Evolutionary conservation across 53 echinoderm and acorn worm genomes (phyloP).

Genomic region (Echinometra lucunter): DNA sequence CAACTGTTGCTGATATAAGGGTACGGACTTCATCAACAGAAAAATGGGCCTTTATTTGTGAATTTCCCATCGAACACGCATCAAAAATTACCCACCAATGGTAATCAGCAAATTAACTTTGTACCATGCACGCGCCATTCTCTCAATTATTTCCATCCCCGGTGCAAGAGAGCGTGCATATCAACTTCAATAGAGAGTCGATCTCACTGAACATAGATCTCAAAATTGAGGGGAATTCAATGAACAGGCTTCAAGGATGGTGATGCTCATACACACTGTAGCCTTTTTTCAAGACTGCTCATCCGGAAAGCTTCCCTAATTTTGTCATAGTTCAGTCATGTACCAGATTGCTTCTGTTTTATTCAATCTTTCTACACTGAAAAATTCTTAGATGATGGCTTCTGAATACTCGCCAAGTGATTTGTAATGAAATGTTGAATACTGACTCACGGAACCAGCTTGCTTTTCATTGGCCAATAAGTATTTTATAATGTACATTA

Average conservation of each 20-base stretch:
- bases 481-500: too few species aligned
- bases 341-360: background rate
- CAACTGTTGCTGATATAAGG: too few species aligned
- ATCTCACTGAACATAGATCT: background rate
- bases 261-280: slow-evolving; percentile 2
- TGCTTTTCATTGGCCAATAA: too few species aligned
- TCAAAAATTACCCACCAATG: background rate
- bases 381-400: background rate
- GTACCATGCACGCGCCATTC: background rate
- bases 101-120: slow-evolving; percentile 4
- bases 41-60: background rate
- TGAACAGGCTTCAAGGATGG: background rate
- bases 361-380: background rate
- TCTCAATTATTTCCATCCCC: background rate
- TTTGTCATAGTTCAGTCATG: slow-evolving; percentile 7
- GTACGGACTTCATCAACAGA: too few species aligned
- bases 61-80: background rate
- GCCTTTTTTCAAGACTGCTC: background rate
- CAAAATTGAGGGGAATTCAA: background rate
- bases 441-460: background rate
- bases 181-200: background rate
- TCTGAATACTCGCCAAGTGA: background rate
- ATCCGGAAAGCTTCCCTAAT: slow-evolving; percentile 15
- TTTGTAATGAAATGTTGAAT: background rate
- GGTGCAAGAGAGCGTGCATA: background rate